Percentiles rank a stretch among this genome's conserved stretches.
phyloP scores from a whole-genome alignment of 2,113 vertebrate genomes.

The Syngnathus typhle region DNA sequence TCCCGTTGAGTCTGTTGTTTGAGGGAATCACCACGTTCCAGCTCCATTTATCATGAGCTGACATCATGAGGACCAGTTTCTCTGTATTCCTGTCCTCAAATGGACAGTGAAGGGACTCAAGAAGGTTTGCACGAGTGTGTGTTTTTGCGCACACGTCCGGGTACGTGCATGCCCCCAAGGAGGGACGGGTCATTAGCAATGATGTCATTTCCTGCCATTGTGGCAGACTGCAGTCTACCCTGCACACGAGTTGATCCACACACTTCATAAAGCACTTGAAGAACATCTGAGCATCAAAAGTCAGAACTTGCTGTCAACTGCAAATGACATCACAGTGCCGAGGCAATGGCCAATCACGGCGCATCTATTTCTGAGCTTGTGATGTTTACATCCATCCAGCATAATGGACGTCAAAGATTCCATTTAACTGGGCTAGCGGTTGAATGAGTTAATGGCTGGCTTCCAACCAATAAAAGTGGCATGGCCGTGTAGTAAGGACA shows the following conservation, averaged over 20 bases:
- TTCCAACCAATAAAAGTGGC: constrained; percentile 29
- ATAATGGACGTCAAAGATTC: no score
- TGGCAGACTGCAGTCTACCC: constrained; percentile 28
- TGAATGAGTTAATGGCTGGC: constrained; percentile 16
- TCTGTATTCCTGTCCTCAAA: constrained; percentile 2
- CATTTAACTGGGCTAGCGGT: no score
- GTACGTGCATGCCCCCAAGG: constrained; percentile 25
- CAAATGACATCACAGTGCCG: no score
- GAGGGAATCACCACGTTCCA: constrained; percentile 28
- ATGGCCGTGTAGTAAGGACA: constrained; percentile 19
- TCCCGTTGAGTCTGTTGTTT: not conserved
- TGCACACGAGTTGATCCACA: constrained; percentile 3
- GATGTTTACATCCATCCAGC: no score
- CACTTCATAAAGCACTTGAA: not conserved
- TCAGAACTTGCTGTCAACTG: no score
- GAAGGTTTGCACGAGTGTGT: constrained; percentile 8
- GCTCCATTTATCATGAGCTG: constrained; percentile 37
- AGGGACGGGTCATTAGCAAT: constrained; percentile 35
- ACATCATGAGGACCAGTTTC: constrained; percentile 22
- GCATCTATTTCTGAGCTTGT: no score
- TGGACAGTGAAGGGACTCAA: not conserved
- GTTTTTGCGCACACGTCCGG: constrained; percentile 4
- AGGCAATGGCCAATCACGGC: no score
- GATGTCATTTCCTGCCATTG: constrained; percentile 64
- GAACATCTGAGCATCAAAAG: not conserved